These are phyloP conservation scores for Catamblyrhynchus diadema DNA, from an alignment of 2,797 vertebrate genomes.

Conservation along the genomic window DNA sequence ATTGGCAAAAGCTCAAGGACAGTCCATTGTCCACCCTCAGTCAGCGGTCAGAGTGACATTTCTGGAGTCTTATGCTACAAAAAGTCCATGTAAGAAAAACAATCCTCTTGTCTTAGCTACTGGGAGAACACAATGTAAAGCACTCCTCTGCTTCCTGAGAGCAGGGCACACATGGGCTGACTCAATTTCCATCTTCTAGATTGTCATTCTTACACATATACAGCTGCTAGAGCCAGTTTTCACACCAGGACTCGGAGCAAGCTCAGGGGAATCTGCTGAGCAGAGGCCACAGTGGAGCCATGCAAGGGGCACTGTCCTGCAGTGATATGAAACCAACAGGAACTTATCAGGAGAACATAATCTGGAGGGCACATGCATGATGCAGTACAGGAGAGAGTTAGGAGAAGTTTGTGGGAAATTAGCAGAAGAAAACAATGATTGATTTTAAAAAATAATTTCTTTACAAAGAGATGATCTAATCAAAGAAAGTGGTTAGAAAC, in stretches of 20 bases:
- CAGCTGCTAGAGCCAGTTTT: neutral
- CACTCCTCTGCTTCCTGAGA: neutral
- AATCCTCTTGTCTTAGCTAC: neutral
- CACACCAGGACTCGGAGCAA: neutral
- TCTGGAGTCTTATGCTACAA: neutral
- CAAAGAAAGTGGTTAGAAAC: neutral
- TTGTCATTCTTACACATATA: neutral
- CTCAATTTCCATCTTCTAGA: neutral
- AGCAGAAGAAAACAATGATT: neutral
- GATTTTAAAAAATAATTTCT: neutral
- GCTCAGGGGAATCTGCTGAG: neutral
- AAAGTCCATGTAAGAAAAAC: neutral
- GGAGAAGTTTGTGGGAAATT: neutral
- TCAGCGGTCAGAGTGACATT: neutral
- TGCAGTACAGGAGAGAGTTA: neutral
- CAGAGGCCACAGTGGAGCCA: accelerated
- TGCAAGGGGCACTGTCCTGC: neutral
- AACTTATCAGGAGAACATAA: neutral
- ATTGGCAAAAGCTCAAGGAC: neutral
- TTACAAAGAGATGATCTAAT: neutral
- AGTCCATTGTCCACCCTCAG: neutral
- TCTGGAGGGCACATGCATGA: neutral
- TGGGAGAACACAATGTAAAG: neutral
- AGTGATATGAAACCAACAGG: neutral
- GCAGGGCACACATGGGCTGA: accelerated